A percentile compares a stretch with the other conserved stretches of the same genome.
Evolutionary conservation across 2,797 vertebrate species (phyloP).

Genomic region (Petrocephalus schoutedeni): DNA sequence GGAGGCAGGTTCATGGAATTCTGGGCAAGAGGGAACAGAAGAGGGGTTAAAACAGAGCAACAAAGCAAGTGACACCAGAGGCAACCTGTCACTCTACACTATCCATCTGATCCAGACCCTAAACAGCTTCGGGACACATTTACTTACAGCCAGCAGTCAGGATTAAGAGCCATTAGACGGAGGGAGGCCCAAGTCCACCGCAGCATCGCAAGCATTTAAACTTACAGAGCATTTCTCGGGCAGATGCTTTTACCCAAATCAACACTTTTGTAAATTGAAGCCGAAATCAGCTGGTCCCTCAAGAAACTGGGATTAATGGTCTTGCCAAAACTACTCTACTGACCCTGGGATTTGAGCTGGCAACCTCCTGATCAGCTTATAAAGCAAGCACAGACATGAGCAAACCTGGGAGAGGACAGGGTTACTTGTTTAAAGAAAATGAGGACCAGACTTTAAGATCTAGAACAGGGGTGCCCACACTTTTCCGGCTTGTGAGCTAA

Average conservation of each 20-base stretch:
- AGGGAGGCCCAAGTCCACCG: neutral
- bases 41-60: neutral
- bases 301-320: neutral
- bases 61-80: neutral
- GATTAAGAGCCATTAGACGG: neutral
- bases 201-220: neutral
- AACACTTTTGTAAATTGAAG: neutral
- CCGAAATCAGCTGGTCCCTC: neutral
- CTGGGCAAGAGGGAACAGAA: neutral
- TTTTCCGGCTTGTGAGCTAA: too few relatives aligned
- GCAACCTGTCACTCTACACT: neutral
- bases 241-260: neutral
- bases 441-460: neutral
- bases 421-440: too few relatives aligned
- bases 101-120: neutral
- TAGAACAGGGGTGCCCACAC: too few relatives aligned
- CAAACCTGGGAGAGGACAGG: too few relatives aligned
- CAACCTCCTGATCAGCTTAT: neutral
- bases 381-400: too few relatives aligned
- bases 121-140: neutral
- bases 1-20: conserved; percentile 83
- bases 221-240: neutral
- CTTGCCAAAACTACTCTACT: neutral
- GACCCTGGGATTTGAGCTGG: neutral
- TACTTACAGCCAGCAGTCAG: neutral